phyloP scores from a whole-genome alignment of 2,797 vertebrate genomes.

The Spinibarbus caldwelli region DNA sequence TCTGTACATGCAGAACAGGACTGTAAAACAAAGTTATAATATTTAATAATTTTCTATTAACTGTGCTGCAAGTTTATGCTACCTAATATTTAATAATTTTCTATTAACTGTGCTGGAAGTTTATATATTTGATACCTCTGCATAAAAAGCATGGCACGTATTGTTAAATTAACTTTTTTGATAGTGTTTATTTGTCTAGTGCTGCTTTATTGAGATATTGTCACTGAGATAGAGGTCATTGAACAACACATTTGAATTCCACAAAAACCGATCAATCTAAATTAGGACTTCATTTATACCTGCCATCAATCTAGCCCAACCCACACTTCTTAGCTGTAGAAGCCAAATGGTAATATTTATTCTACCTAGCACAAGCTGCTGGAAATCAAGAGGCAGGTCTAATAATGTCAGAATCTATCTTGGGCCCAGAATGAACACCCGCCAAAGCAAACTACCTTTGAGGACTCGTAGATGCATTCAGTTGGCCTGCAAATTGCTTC shows the following conservation, averaged over 20 bases:
- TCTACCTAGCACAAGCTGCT: background rate
- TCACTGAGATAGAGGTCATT: background rate
- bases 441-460: conserved; percentile 41
- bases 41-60: too few species aligned
- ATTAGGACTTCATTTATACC: conserved; percentile 14
- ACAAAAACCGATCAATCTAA: conserved; percentile 26
- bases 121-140: too few species aligned
- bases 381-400: conserved; percentile 44
- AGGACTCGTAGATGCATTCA: conserved; percentile 39
- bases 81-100: too few species aligned
- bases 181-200: background rate
- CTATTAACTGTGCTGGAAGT: too few species aligned
- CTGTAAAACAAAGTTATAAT: too few species aligned
- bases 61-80: too few species aligned
- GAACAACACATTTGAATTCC: conserved; percentile 1
- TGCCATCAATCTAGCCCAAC: background rate
- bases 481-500: conserved; percentile 45
- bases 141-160: background rate
- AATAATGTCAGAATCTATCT: conserved; percentile 46
- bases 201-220: conserved; percentile 1
- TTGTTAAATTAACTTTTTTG: background rate
- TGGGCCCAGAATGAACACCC: conserved; percentile 39
- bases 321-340: background rate
- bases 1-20: too few species aligned
- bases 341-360: conserved; percentile 31